Base-by-base conservation (phyloP, 37 sponge, comb jelly and placozoan genomes). In the Tethya wilhelma region DNA sequence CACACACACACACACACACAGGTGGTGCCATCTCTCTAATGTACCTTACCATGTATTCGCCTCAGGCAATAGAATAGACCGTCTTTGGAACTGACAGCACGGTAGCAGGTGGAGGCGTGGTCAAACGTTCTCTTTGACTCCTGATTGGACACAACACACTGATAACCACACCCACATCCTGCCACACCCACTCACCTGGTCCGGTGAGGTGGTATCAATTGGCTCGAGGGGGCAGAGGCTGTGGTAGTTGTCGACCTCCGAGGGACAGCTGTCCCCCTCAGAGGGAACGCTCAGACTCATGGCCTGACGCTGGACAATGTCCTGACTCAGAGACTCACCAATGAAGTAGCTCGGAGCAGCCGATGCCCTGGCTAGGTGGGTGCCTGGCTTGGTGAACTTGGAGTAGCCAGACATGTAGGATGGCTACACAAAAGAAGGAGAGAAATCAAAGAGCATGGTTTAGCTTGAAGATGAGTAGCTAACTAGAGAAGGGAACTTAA, bases 231-330 rank as follows among this genome's bases (percentile, higher is more conserved):
- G 90, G 44, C 75, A 86, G 64, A 93, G 80, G 53, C 58, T 75
- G 77, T 93, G 87, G 80, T 93, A 93, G 67, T 81, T 63, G 29
- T 93, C 90, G 57, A 93, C 84, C 39, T 93, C 94, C 29, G 79
- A 28, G 23, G 87, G 87, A 26, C 83, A 74, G 22, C 4, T 41
- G 2, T 38, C 68, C 38, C 67, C 84, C 1, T 59, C 0, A 0
- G 43, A 19, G 30, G 84, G 67, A 32, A 67, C 36, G 1, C 76
- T 29, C 43, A 75, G 44, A 46, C 84, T 75, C 4, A 30, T 36
- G 25, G 49, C 29, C 84, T 84, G 76, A 23, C 75, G 38, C 3
- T 66, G 76, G 32, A 63, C 56, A 20, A 84, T 67, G 4, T 84
- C 84, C 41, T 84, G 69, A 38, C 59, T 9, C 0, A 80, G 59